phyloP scores from a whole-genome alignment of 2,888 invertebrate species.

The Drosophila quinaria region DNA sequence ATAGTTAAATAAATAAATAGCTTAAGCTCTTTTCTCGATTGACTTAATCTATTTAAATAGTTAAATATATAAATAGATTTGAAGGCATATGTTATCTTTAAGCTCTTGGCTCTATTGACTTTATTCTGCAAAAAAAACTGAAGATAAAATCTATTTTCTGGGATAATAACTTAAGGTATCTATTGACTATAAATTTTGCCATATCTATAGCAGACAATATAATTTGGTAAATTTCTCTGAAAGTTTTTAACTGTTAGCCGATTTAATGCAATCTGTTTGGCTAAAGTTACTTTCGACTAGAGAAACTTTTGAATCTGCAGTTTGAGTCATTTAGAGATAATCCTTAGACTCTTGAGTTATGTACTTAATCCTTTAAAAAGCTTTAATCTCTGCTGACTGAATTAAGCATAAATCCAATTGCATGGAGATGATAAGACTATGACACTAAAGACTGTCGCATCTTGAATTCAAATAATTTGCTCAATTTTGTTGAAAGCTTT shows the following conservation, averaged over 20 bases:
- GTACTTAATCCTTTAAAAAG: neutral
- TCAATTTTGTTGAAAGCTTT: neutral
- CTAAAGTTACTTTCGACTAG: neutral
- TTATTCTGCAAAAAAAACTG: neutral
- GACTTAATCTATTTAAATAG: neutral
- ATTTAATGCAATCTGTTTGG: neutral
- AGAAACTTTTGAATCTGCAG: neutral
- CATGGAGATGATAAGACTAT: neutral
- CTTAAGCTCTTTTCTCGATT: neutral
- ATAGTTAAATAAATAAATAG: neutral
- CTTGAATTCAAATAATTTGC: too few species aligned
- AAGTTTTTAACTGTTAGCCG: neutral
- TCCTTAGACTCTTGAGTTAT: neutral
- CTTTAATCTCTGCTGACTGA: neutral
- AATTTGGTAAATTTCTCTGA: neutral
- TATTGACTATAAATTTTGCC: neutral
- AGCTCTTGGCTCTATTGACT: neutral
- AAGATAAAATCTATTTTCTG: neutral
- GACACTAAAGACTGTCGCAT: neutral
- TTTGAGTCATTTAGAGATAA: neutral
- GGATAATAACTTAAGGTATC: neutral
- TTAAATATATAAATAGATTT: neutral
- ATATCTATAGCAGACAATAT: neutral
- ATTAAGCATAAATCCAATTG: neutral
- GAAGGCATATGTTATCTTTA: neutral